Percentiles rank a stretch among this genome's conserved stretches.
Evolutionary conservation across 1,140 invertebrate species (phyloP).

Genomic region (Drosophila nigromelanica): DNA sequence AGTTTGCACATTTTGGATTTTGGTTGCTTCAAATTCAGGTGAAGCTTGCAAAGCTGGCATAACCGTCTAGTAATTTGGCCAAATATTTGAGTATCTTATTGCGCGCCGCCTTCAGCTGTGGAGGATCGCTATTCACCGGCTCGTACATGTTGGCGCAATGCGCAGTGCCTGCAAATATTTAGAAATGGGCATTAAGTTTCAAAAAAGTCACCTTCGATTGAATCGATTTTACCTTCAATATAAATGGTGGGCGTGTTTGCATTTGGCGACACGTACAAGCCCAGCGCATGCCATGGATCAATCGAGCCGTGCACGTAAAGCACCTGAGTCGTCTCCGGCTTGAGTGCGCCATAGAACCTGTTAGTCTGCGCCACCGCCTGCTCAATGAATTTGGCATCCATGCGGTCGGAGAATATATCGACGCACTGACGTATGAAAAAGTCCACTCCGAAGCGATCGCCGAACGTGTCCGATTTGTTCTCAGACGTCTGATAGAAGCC

Average conservation of each 20-base stretch:
- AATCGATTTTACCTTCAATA: slow-evolving; percentile 86
- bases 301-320: slow-evolving; percentile 95
- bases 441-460: slow-evolving; percentile 89
- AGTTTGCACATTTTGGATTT: slow-evolving; percentile 2
- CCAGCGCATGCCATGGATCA: slow-evolving; percentile 97
- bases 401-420: slow-evolving; percentile 90
- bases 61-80: slow-evolving; percentile 57
- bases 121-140: slow-evolving; percentile 86
- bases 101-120: slow-evolving; percentile 87
- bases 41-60: slow-evolving; percentile 37
- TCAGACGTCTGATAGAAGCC: slow-evolving; percentile 97
- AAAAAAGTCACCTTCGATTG: not conserved
- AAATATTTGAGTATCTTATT: slow-evolving; percentile 86
- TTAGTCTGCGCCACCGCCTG: slow-evolving; percentile 89
- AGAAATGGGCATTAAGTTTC: slow-evolving; percentile 23
- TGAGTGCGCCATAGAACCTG: slow-evolving; percentile 90
- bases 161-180: slow-evolving; percentile 87
- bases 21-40: slow-evolving; percentile 27
- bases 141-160: slow-evolving; percentile 94
- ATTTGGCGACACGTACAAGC: slow-evolving; percentile 86
- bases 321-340: slow-evolving; percentile 89
- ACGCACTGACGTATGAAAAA: slow-evolving; percentile 93
- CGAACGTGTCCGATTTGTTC: slow-evolving; percentile 89
- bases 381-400: slow-evolving; percentile 78
- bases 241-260: slow-evolving; percentile 87